Percentiles rank a stretch among this genome's conserved stretches.
These are phyloP conservation scores for Phymanthus crucifer DNA, from an alignment of 92 coral and sea anemone species.

Conservation along the genomic window DNA sequence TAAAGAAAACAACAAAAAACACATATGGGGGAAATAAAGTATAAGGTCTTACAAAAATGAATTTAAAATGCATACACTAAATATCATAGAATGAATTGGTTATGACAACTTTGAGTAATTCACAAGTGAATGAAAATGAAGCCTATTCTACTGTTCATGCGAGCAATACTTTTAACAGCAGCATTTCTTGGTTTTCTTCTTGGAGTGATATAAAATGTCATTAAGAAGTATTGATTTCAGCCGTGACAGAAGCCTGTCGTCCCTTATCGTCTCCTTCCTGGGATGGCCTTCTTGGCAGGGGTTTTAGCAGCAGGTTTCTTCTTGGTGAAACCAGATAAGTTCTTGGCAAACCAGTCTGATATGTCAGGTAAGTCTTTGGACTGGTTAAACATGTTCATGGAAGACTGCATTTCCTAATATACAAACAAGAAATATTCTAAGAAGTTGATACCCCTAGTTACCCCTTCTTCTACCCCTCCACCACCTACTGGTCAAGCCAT, in stretches of 20 bases:
- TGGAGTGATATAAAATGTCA: neutral
- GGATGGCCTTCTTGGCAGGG: slow-evolving; percentile 62
- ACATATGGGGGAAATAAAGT: no score
- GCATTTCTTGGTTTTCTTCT: neutral
- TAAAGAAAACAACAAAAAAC: no score
- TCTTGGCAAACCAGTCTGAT: slow-evolving; percentile 98
- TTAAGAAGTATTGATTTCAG: neutral
- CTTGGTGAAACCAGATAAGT: slow-evolving; percentile 78
- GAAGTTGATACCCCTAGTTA: no score
- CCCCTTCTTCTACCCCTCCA: no score
- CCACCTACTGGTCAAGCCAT: no score
- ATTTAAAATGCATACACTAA: neutral
- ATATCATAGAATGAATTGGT: no score
- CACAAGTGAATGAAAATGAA: no score
- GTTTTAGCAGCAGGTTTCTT: slow-evolving; percentile 76
- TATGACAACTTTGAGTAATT: no score
- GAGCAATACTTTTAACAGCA: no score
- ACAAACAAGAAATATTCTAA: neutral
- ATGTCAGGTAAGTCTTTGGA: slow-evolving; percentile 97
- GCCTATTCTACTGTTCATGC: no score
- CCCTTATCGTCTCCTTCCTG: slow-evolving; percentile 66
- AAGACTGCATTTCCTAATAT: slow-evolving; percentile 91
- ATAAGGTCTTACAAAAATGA: neutral
- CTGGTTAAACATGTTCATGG: slow-evolving; percentile 99
- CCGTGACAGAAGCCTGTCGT: neutral